A percentile compares a stretch with the other conserved stretches of the same genome.
These are phyloP conservation scores for Cepphus grylle DNA, from an alignment of 2,113 vertebrate genomes.

Conservation along the genomic window DNA sequence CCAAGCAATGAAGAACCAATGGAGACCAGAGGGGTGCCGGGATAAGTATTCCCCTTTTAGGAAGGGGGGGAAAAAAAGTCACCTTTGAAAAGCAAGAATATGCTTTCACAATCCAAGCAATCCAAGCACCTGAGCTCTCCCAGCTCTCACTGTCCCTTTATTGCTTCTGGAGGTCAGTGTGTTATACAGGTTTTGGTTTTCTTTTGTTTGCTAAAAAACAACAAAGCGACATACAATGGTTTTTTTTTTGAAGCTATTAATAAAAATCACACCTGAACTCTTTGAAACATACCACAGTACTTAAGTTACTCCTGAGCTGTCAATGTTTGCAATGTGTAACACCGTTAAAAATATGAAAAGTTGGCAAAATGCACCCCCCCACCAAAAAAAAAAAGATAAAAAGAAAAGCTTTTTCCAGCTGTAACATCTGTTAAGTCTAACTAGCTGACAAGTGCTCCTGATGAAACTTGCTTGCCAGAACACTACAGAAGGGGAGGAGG, in stretches of 20 bases:
- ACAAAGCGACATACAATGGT: background rate
- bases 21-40: background rate
- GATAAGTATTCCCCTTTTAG: background rate
- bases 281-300: background rate
- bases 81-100: background rate
- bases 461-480: background rate
- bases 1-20: background rate
- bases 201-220: background rate
- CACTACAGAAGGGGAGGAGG: background rate
- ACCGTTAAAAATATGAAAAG: background rate
- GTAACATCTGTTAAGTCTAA: background rate
- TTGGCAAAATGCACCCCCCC: background rate
- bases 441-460: background rate
- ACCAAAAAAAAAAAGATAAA: background rate
- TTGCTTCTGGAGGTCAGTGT: conserved; percentile 43
- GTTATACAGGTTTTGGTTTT: background rate
- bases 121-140: conserved; percentile 30
- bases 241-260: background rate
- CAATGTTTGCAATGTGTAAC: background rate
- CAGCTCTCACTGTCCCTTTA: background rate
- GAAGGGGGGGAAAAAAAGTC: background rate
- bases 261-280: background rate
- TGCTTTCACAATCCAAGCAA: background rate
- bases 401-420: background rate
- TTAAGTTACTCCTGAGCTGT: conserved; percentile 14